These are phyloP conservation scores for Sepioteuthis lessoniana DNA, from an alignment of 2,888 invertebrate species.

Conservation along the genomic window DNA sequence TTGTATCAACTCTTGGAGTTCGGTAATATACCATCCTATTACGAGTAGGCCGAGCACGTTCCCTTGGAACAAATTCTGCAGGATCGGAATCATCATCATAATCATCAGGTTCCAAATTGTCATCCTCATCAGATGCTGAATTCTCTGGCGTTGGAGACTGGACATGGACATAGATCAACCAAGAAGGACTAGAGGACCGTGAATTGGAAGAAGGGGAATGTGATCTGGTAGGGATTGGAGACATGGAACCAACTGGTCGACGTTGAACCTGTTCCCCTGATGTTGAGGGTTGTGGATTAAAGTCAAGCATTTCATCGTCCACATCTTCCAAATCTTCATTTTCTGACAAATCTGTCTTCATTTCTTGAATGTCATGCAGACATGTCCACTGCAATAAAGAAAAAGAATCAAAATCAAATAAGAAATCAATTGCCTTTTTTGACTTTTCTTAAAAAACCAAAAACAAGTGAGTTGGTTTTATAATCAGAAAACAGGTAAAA, in stretches of 20 bases:
- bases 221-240: not conserved
- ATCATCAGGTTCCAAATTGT: slow-evolving; percentile 47
- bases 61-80: slow-evolving; percentile 38
- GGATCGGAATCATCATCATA: slow-evolving; percentile 50
- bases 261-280: not conserved
- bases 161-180: slow-evolving; percentile 24
- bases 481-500: not conserved
- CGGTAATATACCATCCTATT: not conserved
- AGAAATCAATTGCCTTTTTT: not conserved
- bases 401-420: not conserved
- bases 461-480: not conserved
- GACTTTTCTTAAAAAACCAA: not conserved
- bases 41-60: not conserved
- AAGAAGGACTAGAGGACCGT: slow-evolving; percentile 14
- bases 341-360: slow-evolving; percentile 49
- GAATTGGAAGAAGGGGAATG: slow-evolving; percentile 6
- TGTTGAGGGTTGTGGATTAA: slow-evolving; percentile 25
- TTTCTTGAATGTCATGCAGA: slow-evolving; percentile 90
- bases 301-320: slow-evolving; percentile 36
- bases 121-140: slow-evolving; percentile 46
- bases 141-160: slow-evolving; percentile 41
- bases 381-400: slow-evolving; percentile 86
- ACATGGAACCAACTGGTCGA: slow-evolving; percentile 45
- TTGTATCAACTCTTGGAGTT: not conserved
- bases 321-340: slow-evolving; percentile 39